A percentile compares a stretch with the other conserved stretches of the same genome.
Evolutionary conservation across 1,140 invertebrate species (phyloP).

Genomic region (Anastrepha ludens): DNA sequence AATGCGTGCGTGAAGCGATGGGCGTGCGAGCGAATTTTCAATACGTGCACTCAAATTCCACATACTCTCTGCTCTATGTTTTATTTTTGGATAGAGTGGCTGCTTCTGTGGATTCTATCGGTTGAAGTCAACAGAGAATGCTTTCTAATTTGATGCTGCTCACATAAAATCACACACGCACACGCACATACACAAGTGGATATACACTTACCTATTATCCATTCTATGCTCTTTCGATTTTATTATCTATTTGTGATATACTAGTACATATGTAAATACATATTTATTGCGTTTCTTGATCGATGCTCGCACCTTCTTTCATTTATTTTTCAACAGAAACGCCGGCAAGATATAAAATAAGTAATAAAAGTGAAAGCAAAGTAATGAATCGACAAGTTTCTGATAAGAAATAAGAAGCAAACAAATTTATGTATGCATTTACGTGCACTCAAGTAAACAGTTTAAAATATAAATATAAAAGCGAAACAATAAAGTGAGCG

Average conservation of each 20-base stretch:
- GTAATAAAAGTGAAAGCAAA: neutral
- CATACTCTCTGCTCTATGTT: neutral
- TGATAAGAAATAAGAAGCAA: neutral
- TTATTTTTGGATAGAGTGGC: neutral
- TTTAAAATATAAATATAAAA: constrained; percentile 34
- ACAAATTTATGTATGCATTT: neutral
- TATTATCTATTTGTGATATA: neutral
- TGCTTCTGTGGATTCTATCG: neutral
- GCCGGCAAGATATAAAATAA: constrained; percentile 7
- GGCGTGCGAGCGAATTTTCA: neutral
- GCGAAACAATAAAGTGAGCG: constrained; percentile 8
- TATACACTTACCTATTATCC: neutral
- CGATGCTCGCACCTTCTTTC: neutral
- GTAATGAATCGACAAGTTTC: neutral
- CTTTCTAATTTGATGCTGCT: neutral
- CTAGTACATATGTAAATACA: neutral
- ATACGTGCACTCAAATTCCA: neutral
- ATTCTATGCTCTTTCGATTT: neutral
- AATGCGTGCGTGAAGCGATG: neutral
- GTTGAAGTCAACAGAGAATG: neutral
- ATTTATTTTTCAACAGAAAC: neutral
- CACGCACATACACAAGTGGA: neutral
- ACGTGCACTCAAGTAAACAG: neutral
- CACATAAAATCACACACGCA: neutral
- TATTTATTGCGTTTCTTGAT: neutral